phyloP scores from a whole-genome alignment of 2,797 vertebrate species.

The Emydoidea blandingii region DNA sequence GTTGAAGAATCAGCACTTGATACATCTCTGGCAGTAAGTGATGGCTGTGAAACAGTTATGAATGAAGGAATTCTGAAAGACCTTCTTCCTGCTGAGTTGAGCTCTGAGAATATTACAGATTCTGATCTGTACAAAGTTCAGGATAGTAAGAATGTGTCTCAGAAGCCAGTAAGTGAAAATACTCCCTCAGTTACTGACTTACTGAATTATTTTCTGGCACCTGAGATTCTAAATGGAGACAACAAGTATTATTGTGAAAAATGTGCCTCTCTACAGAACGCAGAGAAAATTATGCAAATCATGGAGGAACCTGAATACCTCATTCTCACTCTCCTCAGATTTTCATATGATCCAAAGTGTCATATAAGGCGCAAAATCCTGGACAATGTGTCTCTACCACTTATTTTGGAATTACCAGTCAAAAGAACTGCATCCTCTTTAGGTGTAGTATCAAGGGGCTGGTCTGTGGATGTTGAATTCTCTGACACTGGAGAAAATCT shows the following conservation, averaged over 20 bases:
- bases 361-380: conserved; percentile 96
- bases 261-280: conserved; percentile 93
- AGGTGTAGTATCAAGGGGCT: conserved; percentile 71
- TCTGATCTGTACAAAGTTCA: conserved; percentile 67
- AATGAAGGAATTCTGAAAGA: conserved; percentile 64
- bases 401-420: conserved; percentile 89
- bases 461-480: conserved; percentile 87
- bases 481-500: conserved; percentile 93
- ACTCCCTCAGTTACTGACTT: conserved; percentile 93
- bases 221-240: conserved; percentile 96
- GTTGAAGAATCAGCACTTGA: conserved; percentile 47
- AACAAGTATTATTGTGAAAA: conserved; percentile 98
- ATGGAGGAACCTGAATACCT: conserved; percentile 96
- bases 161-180: conserved; percentile 75
- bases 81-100: conserved; percentile 52
- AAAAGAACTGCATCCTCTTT: conserved; percentile 72
- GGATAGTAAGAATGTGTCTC: conserved; percentile 64
- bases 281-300: conserved; percentile 95
- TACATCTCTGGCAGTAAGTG: conserved; percentile 54
- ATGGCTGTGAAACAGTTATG: conserved; percentile 48
- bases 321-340: conserved; percentile 96
- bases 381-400: conserved; percentile 94
- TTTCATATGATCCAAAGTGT: conserved; percentile 96
- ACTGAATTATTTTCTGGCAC: conserved; percentile 96
- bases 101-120: conserved; percentile 55